Percentiles rank a stretch among this genome's conserved stretches.
Evolutionary conservation across 2,113 vertebrate genomes (phyloP).

Genomic region (Dolichallabes microphthalmus): DNA sequence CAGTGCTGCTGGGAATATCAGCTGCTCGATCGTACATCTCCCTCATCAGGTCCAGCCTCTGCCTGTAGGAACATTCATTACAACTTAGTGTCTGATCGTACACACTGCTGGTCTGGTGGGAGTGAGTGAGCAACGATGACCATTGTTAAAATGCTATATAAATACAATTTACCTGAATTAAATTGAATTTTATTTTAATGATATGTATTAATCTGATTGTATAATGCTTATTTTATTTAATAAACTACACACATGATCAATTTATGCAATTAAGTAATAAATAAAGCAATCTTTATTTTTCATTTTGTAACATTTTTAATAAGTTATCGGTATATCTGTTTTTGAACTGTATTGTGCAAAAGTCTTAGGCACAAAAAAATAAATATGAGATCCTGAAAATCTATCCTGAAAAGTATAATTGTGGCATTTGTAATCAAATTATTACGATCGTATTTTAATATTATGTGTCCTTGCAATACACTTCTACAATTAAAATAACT

Average conservation of each 20-base stretch:
- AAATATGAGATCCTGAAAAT: neutral
- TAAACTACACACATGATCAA: neutral
- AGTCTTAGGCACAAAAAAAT: neutral
- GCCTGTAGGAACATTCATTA: constrained; percentile 70
- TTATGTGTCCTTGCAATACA: neutral
- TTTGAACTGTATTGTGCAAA: no score
- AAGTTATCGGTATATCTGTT: neutral
- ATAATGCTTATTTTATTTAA: neutral
- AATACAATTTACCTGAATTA: no score
- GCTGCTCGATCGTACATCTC: constrained; percentile 98
- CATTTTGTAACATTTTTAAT: no score
- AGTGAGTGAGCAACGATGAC: neutral
- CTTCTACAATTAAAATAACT: neutral
- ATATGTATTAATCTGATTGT: neutral
- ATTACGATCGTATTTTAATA: neutral
- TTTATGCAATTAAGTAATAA: neutral
- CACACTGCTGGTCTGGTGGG: neutral
- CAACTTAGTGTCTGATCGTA: neutral
- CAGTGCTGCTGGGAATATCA: constrained; percentile 87
- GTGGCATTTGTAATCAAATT: neutral
- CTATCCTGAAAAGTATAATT: neutral
- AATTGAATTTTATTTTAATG: no score
- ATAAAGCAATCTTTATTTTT: neutral
- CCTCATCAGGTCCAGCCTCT: constrained; percentile 93
- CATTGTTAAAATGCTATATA: no score